Evolutionary conservation across 2,888 invertebrate genomes (phyloP), one percentile per base, ranked within the genome.

Genomic region (Melieria omissa): DNA sequence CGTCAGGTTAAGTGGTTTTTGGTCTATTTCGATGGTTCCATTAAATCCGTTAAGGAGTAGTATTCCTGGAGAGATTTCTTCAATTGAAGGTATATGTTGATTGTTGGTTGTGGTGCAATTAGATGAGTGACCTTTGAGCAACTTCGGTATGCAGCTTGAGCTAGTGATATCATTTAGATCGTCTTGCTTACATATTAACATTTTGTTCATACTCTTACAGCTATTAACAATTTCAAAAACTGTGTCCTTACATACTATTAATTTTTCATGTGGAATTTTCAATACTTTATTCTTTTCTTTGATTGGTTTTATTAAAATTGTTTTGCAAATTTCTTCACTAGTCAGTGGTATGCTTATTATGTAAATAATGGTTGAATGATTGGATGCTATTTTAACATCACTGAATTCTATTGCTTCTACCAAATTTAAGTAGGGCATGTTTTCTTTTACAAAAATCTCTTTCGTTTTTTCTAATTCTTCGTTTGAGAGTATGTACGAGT

Each of bases 401-500:
- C 67, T 65, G 46, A 76, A 76, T 58, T 77, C 78, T 42, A 77
- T 46, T 12, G 76, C 76, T 65, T 76, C 78, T 44, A 74, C 72
- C 6, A 75, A 16, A 45, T 77, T 75, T 16, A 69, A 46, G n/a
- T 73, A 75, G 7, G 72, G 70, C 42, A 77, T 67, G 65, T 76
- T 75, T 61, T 70, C 55, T 42, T 68, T 73, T 42, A 75, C 67
- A 41, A 76, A 54, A 47, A 68, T 71, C 29, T 73, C 29, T 52
- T 66, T 64, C 14, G 57, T 70, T 12, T 69, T 29, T 14, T 72
- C 73, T 12, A 75, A 57, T 74, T 77, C 72, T 6, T 61, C 61
- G 12, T 68, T 62, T 4, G 70, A 70, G 52, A 78, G 16, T 7
- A 78, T 70, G 16, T 72, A 66, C 1, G 69, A 69, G 54, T 75